These are phyloP conservation scores for Cacoxenus indagator DNA, from an alignment of 2,888 invertebrate species.

Conservation along the genomic window DNA sequence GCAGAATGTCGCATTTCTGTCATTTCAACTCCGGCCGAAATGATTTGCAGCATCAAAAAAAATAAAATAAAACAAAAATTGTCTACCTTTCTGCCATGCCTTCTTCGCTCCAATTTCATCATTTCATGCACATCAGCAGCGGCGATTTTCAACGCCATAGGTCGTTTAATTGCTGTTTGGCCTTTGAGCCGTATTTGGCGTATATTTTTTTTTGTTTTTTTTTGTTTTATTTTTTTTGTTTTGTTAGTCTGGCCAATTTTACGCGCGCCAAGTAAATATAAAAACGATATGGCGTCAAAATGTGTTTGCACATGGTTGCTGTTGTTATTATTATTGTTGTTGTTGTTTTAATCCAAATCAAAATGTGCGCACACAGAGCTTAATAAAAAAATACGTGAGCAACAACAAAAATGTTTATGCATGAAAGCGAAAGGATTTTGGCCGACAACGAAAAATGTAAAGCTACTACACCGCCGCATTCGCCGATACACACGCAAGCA, in stretches of 20 bases:
- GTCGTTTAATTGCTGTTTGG: not conserved
- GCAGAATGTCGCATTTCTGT: conserved; percentile 39
- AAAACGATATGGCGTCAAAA: conserved; percentile 42
- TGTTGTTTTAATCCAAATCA: not conserved
- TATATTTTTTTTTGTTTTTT: not conserved
- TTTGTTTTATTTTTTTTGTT: not conserved
- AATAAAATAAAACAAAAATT: not conserved
- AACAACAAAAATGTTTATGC: conserved; percentile 61
- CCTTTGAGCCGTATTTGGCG: not conserved
- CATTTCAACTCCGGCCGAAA: conserved; percentile 1
- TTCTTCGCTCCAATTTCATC: not conserved
- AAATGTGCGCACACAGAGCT: conserved; percentile 3
- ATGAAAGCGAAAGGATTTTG: conserved; percentile 71
- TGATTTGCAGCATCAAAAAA: conserved; percentile 20
- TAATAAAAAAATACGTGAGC: conserved; percentile 5
- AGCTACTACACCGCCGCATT: conserved; percentile 42
- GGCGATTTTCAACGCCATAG: not conserved
- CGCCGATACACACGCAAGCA: conserved; percentile 45
- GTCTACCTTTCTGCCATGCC: not conserved
- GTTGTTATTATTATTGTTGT: not conserved
- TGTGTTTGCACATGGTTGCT: conserved; percentile 42
- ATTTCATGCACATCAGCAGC: not conserved
- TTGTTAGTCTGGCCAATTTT: conserved; percentile 34
- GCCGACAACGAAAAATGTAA: conserved; percentile 35
- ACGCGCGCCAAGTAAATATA: no score